phyloP scores from a whole-genome alignment of 2,113 vertebrate genomes.

The Turdus rufiventris region DNA sequence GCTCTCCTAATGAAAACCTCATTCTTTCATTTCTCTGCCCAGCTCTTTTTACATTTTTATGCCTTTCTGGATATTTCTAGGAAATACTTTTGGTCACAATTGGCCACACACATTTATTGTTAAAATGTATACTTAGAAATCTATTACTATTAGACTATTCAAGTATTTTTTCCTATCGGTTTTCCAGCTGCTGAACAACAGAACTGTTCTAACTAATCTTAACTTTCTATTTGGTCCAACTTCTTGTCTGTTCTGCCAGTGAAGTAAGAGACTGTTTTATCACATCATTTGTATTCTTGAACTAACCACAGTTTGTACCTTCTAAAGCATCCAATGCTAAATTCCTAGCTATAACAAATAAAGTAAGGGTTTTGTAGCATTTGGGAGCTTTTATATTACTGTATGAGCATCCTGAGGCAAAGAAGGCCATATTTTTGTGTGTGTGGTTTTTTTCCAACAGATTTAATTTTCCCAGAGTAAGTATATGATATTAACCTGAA shows the following conservation, averaged over 20 bases:
- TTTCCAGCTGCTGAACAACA: neutral
- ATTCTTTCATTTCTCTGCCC: neutral
- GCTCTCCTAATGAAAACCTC: neutral
- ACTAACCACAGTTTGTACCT: neutral
- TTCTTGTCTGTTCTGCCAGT: neutral
- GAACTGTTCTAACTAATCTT: neutral
- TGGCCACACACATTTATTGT: neutral
- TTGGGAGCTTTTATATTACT: neutral
- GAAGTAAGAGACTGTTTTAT: neutral
- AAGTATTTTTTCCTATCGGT: neutral
- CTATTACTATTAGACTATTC: neutral
- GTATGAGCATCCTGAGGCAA: neutral
- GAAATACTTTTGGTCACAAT: neutral
- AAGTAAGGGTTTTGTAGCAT: neutral
- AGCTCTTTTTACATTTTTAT: neutral
- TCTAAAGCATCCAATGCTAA: neutral
- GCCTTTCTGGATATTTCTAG: neutral
- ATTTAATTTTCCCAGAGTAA: neutral
- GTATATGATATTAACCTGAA: neutral
- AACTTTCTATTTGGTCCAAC: neutral
- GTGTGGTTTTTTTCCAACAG: neutral
- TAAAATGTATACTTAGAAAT: neutral
- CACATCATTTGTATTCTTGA: neutral
- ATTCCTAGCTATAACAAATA: neutral
- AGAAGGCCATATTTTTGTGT: neutral